Evolutionary conservation across 1,140 invertebrate genomes (phyloP), one percentile per base, ranked within the genome.

Genomic region (Pseudachorutes palmiensis): DNA sequence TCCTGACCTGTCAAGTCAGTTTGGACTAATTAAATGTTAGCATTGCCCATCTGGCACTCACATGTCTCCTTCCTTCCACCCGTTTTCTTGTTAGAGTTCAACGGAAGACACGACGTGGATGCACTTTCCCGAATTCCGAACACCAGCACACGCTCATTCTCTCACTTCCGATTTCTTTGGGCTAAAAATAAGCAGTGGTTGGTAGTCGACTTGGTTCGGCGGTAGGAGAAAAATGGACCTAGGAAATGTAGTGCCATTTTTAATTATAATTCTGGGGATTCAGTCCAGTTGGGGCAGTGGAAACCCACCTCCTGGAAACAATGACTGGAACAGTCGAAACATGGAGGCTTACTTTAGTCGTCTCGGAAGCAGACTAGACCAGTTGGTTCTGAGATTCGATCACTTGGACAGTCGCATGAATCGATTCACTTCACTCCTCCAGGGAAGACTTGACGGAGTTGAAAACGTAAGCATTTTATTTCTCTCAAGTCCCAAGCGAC

Each of bases 331-430:
- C 24, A 64, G 22, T 45, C 9, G 51, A 26, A 55, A 55, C 24
- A 19, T 69, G 30, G 70, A 72, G 14, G 31, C 57, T 14, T 28
- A 51, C 14, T 41, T 72, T 3, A 5, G 32, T 24, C 28, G 70
- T 0, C 9, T 72, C 14, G 66, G 32, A 24, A 3, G 31, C 2
- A 26, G 67, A 28, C 28, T 71, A 1, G 70, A 71, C 33, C 55
- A 61, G 31, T 33, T 71, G 32, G 55, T 70, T 29, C n/a, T 69
- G 1, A n/a, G 68, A 45, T 45, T 71, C 0, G 72, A 74, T 48
- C 68, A 70, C 22, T 64, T 74, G 16, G 72, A 74, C 59, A 49
- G 67, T 2, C 9, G 68, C n/a, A 26, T 74, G 5, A 66, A 66
- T 2, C 32, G 70, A 48, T 58, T 71, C 24, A 72, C 72, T 16